phyloP scores from a whole-genome alignment of 2,888 invertebrate species.

The Drosophila vallismaia region DNA sequence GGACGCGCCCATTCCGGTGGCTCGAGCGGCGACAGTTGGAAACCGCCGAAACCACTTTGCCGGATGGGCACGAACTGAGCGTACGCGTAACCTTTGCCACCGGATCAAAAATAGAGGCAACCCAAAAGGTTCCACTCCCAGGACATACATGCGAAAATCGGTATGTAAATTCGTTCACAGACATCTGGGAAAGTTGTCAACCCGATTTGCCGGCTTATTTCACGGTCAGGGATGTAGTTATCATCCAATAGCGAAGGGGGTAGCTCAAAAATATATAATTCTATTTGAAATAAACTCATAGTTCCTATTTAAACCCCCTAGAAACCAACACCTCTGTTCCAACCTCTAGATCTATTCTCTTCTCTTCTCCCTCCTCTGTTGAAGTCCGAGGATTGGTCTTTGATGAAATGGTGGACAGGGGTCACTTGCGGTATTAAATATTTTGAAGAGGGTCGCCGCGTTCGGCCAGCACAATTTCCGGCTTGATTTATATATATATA shows the following conservation, averaged over 20 bases:
- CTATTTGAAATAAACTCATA: too few relatives aligned
- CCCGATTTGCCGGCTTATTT: slow-evolving; percentile 71
- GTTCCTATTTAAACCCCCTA: too few relatives aligned
- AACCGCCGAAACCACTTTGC: slow-evolving; percentile 44
- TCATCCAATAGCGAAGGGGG: background rate
- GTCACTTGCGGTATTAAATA: slow-evolving; percentile 82
- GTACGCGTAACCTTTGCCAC: slow-evolving; percentile 81
- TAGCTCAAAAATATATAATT: too few relatives aligned
- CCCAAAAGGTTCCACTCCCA: slow-evolving; percentile 2
- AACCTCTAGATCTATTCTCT: background rate
- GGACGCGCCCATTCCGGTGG: slow-evolving; percentile 32
- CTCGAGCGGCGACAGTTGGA: slow-evolving; percentile 69
- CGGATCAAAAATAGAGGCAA: background rate
- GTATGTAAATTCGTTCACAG: slow-evolving; percentile 37
- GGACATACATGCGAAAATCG: slow-evolving; percentile 15
- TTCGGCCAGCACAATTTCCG: slow-evolving; percentile 54
- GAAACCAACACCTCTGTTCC: background rate
- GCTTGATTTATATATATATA: slow-evolving; percentile 69
- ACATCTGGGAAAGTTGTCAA: slow-evolving; percentile 53
- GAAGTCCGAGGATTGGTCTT: slow-evolving; percentile 29
- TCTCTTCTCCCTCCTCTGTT: background rate
- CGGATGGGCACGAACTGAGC: slow-evolving; percentile 77
- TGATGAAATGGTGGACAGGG: slow-evolving; percentile 72
- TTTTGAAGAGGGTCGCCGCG: slow-evolving; percentile 80
- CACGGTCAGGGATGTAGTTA: background rate